Conservation (phyloP, 2,888 invertebrate genomes). For the Drosophila fulvimacula region DNA sequence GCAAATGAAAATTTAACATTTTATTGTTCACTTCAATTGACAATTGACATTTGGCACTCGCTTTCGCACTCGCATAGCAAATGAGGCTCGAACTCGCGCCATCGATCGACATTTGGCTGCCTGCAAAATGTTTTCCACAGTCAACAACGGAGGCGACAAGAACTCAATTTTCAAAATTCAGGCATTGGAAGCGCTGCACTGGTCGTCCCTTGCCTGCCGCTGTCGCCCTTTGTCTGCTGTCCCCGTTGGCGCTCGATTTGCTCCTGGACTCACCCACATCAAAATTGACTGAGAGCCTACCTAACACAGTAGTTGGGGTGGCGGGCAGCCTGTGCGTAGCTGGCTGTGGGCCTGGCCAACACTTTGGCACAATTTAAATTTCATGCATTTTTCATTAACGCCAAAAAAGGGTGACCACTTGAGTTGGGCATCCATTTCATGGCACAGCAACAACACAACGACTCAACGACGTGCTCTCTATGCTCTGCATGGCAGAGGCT, state of each 20-base stretch:
- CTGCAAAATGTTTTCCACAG: slow-evolving; percentile 34
- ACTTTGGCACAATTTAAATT: slow-evolving; percentile 82
- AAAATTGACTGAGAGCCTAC: slow-evolving; percentile 2
- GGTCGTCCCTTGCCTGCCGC: slow-evolving; percentile 23
- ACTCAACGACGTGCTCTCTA: slow-evolving; percentile 27
- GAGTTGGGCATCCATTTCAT: slow-evolving; percentile 45
- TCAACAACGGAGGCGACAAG: slow-evolving; percentile 16
- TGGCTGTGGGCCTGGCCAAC: slow-evolving; percentile 44
- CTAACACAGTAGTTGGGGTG: background rate
- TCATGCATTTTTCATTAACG: slow-evolving; percentile 83
- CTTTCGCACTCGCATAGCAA: slow-evolving; percentile 77
- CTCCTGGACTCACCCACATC: slow-evolving; percentile 36
- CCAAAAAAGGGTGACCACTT: slow-evolving; percentile 59
- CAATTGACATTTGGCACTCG: slow-evolving; percentile 76
- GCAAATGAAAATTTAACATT: slow-evolving; percentile 75
- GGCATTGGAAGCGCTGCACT: slow-evolving; percentile 63
- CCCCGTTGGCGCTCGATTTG: slow-evolving; percentile 28
- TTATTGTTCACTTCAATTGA: slow-evolving; percentile 78
- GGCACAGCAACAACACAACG: slow-evolving; percentile 28
- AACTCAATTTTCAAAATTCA: slow-evolving; percentile 51
- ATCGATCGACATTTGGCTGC: slow-evolving; percentile 42
- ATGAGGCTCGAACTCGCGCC: slow-evolving; percentile 61
- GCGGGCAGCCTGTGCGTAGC: background rate
- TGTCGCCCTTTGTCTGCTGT: background rate
- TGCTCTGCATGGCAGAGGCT: slow-evolving; percentile 3